A percentile compares a stretch with the other conserved stretches of the same genome.
Evolutionary conservation across 1,140 invertebrate species (phyloP).

Genomic region (Adelges cooleyi): DNA sequence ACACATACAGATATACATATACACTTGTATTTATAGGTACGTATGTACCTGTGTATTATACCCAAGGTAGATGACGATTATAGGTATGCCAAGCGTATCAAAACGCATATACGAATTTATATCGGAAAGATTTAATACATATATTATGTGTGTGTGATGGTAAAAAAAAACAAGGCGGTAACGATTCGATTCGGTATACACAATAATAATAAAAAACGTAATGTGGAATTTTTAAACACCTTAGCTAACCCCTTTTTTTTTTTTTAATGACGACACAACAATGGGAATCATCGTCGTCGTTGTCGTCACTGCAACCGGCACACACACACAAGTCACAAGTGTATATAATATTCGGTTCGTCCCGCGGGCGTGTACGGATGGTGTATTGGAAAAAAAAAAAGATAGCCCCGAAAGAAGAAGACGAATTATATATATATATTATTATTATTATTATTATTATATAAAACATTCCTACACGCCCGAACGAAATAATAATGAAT

Average conservation of each 20-base stretch:
- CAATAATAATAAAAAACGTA: conserved; percentile 13
- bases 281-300: conserved; percentile 10
- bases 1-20: no score
- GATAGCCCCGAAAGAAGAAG: no score
- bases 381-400: no score
- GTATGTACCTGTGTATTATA: no score
- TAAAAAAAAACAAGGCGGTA: background rate
- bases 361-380: no score
- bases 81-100: background rate
- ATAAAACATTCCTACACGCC: conserved; percentile 15
- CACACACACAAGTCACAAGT: background rate
- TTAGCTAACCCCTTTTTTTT: conserved; percentile 23
- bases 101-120: background rate
- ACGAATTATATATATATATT: no score
- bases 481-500: background rate
- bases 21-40: no score
- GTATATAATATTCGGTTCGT: no score
- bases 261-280: background rate
- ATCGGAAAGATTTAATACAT: no score
- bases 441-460: no score
- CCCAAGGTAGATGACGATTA: background rate
- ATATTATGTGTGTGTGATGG: no score
- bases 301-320: background rate
- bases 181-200: conserved; percentile 24
- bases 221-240: conserved; percentile 15